Evolutionary conservation across 2,888 invertebrate genomes (phyloP).

Genomic region (Nomada ruficornis): DNA sequence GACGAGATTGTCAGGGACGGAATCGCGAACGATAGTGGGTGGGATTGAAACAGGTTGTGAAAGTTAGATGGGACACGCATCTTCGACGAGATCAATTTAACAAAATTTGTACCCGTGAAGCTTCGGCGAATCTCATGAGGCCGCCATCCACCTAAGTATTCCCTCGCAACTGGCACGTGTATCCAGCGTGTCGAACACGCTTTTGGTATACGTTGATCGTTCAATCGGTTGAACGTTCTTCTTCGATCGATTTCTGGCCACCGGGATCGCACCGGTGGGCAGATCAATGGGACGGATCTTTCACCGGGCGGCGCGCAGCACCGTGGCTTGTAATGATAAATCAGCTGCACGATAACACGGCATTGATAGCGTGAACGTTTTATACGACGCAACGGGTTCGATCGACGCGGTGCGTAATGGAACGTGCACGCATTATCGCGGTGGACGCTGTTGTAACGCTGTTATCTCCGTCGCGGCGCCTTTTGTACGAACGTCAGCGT

Average conservation of each 20-base stretch:
- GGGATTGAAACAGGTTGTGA: neutral
- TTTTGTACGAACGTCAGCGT: neutral
- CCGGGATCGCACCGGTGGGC: neutral
- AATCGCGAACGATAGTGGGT: neutral
- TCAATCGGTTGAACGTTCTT: too few species aligned
- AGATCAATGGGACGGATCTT: slow-evolving; percentile 23
- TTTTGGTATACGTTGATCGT: neutral
- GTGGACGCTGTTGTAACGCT: slow-evolving; percentile 7
- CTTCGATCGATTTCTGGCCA: neutral
- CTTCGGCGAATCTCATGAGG: neutral
- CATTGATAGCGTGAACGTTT: slow-evolving; percentile 29
- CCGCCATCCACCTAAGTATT: slow-evolving; percentile 20
- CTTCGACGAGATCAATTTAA: slow-evolving; percentile 24
- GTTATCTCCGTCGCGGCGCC: slow-evolving; percentile 27
- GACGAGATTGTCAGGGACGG: slow-evolving; percentile 4
- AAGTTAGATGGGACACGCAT: slow-evolving; percentile 36
- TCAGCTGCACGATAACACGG: slow-evolving; percentile 46
- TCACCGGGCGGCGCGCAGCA: neutral
- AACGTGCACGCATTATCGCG: slow-evolving; percentile 47
- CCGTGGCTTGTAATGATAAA: slow-evolving; percentile 40
- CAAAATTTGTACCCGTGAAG: slow-evolving; percentile 20
- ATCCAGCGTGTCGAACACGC: slow-evolving; percentile 7
- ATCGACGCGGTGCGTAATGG: slow-evolving; percentile 39
- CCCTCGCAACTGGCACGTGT: slow-evolving; percentile 2
- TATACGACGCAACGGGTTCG: slow-evolving; percentile 27